These are phyloP conservation scores for Apoderus coryli DNA, from an alignment of 2,888 invertebrate genomes.

Conservation along the genomic window DNA sequence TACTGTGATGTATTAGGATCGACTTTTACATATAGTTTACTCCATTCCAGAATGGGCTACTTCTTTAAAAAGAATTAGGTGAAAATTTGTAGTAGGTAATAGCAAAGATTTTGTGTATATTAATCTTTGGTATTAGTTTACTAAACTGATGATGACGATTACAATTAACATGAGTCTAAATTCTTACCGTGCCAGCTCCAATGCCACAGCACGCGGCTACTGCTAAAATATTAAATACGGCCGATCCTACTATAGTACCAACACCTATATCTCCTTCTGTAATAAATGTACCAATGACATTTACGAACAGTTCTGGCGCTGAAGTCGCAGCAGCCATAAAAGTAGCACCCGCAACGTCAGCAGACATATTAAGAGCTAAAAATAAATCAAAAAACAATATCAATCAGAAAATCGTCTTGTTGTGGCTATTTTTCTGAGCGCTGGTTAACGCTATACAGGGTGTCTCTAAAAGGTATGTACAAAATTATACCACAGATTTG, in stretches of 20 bases:
- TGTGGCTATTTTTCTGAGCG: too few relatives aligned
- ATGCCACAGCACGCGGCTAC: slow-evolving; percentile 65
- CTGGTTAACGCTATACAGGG: neutral
- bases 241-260: slow-evolving; percentile 65
- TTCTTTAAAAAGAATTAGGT: too few relatives aligned
- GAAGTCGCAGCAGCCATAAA: slow-evolving; percentile 87
- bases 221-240: slow-evolving; percentile 65
- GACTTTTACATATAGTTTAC: too few relatives aligned
- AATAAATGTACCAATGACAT: slow-evolving; percentile 68
- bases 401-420: too few relatives aligned
- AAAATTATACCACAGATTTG: neutral
- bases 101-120: too few relatives aligned
- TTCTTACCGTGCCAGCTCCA: slow-evolving; percentile 44
- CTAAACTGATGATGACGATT: too few relatives aligned
- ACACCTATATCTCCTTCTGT: slow-evolving; percentile 67
- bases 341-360: slow-evolving; percentile 79
- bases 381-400: slow-evolving; percentile 7
- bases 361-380: slow-evolving; percentile 48
- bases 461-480: neutral
- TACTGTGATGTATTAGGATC: too few relatives aligned
- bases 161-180: too few relatives aligned
- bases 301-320: slow-evolving; percentile 77
- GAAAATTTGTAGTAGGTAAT: too few relatives aligned
- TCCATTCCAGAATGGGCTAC: too few relatives aligned
- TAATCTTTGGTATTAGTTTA: too few relatives aligned